Conservation (phyloP, 35 echinoderm and acorn worm genomes). For the Apostichopus californicus region DNA sequence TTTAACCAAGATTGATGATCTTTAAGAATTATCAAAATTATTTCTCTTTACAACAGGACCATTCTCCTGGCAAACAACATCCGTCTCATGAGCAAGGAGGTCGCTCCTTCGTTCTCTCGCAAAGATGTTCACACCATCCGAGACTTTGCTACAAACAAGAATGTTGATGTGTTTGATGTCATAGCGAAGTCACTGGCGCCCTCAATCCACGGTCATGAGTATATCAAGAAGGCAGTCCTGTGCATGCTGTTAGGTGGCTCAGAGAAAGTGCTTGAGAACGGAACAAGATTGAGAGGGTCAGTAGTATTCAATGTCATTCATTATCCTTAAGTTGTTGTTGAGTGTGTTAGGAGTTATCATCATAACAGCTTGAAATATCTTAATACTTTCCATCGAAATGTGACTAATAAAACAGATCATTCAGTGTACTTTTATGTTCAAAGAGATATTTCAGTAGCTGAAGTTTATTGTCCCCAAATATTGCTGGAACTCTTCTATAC, state of each 20-base stretch:
- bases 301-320: background rate
- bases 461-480: too few relatives aligned
- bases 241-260: slow-evolving; percentile 95
- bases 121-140: slow-evolving; percentile 87
- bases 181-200: slow-evolving; percentile 87
- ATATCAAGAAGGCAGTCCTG: slow-evolving; percentile 95
- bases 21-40: too few relatives aligned
- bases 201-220: slow-evolving; percentile 98
- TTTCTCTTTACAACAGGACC: slow-evolving; percentile 65
- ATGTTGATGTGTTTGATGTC: slow-evolving; percentile 78
- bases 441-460: too few relatives aligned
- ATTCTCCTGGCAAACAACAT: slow-evolving; percentile 93
- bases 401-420: too few relatives aligned
- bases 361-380: too few relatives aligned
- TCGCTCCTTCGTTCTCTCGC: slow-evolving; percentile 71
- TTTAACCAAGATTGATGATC: too few relatives aligned
- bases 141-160: slow-evolving; percentile 71
- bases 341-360: too few relatives aligned
- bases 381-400: too few relatives aligned
- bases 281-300: slow-evolving; percentile 93
- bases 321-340: background rate
- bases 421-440: too few relatives aligned
- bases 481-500: too few relatives aligned
- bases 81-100: slow-evolving; percentile 88
- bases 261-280: slow-evolving; percentile 94